Conservation (phyloP, 2,113 vertebrate genomes). For the Aegotheles bennettii region DNA sequence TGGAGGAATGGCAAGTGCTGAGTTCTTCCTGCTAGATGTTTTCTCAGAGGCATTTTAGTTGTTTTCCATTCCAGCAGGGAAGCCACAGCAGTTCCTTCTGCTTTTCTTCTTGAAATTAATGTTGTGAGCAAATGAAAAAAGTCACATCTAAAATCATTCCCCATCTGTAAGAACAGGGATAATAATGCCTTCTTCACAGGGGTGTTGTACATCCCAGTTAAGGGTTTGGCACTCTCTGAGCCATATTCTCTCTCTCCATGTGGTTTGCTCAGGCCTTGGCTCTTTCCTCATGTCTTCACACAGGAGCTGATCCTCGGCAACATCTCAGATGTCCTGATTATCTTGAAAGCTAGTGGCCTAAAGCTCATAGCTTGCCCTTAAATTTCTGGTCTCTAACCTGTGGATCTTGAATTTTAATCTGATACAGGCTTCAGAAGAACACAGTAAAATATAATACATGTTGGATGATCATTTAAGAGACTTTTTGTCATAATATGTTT, state of each 20-base stretch:
- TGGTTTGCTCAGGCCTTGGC: neutral
- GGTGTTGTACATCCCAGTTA: neutral
- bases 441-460: neutral
- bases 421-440: neutral
- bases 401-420: neutral
- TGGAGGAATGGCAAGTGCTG: neutral
- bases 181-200: neutral
- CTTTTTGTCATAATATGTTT: neutral
- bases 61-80: neutral
- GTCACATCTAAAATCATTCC: conserved; percentile 5
- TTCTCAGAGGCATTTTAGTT: neutral
- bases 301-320: neutral
- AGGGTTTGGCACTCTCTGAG: neutral
- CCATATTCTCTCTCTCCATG: neutral
- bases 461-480: neutral
- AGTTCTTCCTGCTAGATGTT: neutral
- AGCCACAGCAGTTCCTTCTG: neutral
- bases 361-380: neutral
- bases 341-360: neutral
- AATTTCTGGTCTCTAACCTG: neutral
- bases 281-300: rapidly evolving
- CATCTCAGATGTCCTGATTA: neutral
- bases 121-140: conserved; percentile 20
- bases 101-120: neutral
- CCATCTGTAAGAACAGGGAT: neutral